Conservation (phyloP, 2,113 vertebrate genomes). For the Antennarius striatus region DNA sequence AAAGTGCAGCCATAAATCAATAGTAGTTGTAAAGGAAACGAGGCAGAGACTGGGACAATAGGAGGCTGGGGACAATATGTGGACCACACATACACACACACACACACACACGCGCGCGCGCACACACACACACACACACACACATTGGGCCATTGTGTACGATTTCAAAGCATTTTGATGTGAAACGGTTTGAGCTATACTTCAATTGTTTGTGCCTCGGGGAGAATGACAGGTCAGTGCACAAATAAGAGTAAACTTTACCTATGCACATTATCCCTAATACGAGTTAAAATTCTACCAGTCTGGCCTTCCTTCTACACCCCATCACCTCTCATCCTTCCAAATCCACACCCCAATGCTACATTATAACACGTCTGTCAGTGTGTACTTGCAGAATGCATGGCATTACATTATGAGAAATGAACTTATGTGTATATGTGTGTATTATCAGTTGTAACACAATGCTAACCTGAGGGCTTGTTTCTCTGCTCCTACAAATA, state of each 20-base stretch:
- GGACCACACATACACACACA: conserved; percentile 20
- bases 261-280: background rate
- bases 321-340: background rate
- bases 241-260: too few species aligned
- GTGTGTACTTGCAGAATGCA: background rate
- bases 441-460: background rate
- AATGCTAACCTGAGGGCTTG: too few species aligned
- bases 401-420: too few species aligned
- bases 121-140: conserved; percentile 17
- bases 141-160: background rate
- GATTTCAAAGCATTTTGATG: background rate
- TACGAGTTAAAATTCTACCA: background rate
- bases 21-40: conserved; percentile 59
- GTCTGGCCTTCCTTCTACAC: background rate
- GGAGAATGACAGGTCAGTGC: background rate
- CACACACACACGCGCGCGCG: conserved; percentile 15
- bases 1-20: conserved; percentile 58
- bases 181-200: conserved; percentile 19
- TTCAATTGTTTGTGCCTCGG: background rate
- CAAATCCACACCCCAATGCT: background rate
- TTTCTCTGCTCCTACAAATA: too few species aligned
- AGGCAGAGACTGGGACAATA: conserved; percentile 47
- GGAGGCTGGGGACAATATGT: conserved; percentile 39
- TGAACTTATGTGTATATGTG: background rate
- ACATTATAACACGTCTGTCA: conserved; percentile 4